A percentile compares a stretch with the other conserved stretches of the same genome.
Evolutionary conservation across 2,888 invertebrate species (phyloP).

Genomic region (Psylliodes chrysocephalus): DNA sequence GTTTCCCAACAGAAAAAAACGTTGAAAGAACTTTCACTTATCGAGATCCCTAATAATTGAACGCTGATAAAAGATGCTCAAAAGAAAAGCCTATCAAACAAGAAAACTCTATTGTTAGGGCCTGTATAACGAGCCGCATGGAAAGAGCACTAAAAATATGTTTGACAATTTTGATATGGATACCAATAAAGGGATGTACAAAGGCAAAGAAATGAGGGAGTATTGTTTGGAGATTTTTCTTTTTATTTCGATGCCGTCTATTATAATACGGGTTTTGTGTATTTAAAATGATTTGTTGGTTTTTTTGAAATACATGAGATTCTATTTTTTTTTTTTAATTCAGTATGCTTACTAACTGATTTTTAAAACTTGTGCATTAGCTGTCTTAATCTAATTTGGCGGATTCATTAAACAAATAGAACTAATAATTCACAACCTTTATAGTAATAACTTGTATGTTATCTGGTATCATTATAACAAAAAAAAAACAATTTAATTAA

Average conservation of each 20-base stretch:
- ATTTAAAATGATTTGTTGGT: not conserved
- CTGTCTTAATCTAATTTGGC: too few species aligned
- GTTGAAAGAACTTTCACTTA: slow-evolving; percentile 27
- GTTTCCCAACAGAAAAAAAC: slow-evolving; percentile 19
- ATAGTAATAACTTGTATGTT: too few species aligned
- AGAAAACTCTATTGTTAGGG: slow-evolving; percentile 29
- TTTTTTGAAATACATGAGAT: too few species aligned
- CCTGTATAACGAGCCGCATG: slow-evolving; percentile 27
- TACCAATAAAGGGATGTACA: slow-evolving; percentile 26
- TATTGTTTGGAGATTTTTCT: slow-evolving; percentile 17
- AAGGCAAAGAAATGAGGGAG: slow-evolving; percentile 4
- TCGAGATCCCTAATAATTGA: slow-evolving; percentile 21
- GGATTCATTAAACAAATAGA: too few species aligned
- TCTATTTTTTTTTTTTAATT: too few species aligned
- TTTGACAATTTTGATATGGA: slow-evolving; percentile 43
- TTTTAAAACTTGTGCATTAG: too few species aligned
- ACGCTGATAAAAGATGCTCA: slow-evolving; percentile 17
- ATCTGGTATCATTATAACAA: too few species aligned
- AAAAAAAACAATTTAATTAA: too few species aligned
- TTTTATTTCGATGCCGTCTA: slow-evolving; percentile 17
- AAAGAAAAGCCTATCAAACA: slow-evolving; percentile 29
- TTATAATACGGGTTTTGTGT: not conserved
- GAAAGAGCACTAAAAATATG: slow-evolving; percentile 38
- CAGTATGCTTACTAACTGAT: too few species aligned
- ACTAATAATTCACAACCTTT: too few species aligned